Conservation (phyloP, 2,113 vertebrate genomes). For the Nannobrachium achirus region DNA sequence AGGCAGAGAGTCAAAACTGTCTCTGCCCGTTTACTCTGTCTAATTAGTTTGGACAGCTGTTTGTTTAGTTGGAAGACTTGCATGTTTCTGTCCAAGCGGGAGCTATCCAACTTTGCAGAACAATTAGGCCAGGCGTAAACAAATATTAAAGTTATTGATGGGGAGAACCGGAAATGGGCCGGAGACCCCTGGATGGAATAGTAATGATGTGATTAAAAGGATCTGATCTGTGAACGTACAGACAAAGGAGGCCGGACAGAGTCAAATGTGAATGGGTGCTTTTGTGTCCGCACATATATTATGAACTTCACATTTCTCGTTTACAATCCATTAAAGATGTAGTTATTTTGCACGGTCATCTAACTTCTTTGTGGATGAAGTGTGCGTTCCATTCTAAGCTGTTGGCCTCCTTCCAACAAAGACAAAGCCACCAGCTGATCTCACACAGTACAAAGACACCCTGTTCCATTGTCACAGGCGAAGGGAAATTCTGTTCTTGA, state of each 20-base stretch:
- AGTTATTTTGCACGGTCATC: too few relatives aligned
- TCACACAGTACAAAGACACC: too few relatives aligned
- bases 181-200: conserved; percentile 36
- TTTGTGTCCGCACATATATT: too few relatives aligned
- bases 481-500: too few relatives aligned
- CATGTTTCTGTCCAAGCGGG: conserved; percentile 50
- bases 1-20: conserved; percentile 42
- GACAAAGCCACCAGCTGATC: too few relatives aligned
- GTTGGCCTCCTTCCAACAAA: too few relatives aligned
- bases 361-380: too few relatives aligned
- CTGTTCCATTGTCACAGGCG: too few relatives aligned
- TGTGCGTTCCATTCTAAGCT: too few relatives aligned
- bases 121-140: conserved; percentile 54
- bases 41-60: conserved; percentile 48
- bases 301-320: too few relatives aligned
- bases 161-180: conserved; percentile 8
- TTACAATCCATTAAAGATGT: too few relatives aligned
- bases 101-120: conserved; percentile 45
- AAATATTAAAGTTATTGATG: conserved; percentile 56
- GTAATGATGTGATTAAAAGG: conserved; percentile 51
- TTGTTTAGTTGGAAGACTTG: conserved; percentile 47
- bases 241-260: background rate
- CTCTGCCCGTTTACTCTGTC: conserved; percentile 39
- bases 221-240: conserved; percentile 21
- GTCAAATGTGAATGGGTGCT: too few relatives aligned